These are phyloP conservation scores for Andrena minutula DNA, from an alignment of 2,888 invertebrate species.

Conservation along the genomic window DNA sequence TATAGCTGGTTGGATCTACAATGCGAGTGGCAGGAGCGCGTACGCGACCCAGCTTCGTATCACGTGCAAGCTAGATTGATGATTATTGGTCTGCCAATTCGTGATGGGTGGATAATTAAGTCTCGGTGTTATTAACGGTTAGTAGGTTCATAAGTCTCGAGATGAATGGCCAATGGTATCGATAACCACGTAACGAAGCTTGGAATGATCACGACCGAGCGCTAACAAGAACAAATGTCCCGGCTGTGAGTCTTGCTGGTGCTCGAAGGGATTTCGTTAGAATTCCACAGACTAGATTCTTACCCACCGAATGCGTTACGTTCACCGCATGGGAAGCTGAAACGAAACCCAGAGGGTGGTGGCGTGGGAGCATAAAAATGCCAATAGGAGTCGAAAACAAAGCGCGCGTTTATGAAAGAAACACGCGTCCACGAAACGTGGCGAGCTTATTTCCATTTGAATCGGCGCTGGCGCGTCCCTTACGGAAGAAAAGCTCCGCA, in stretches of 20 bases:
- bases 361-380: background rate
- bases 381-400: background rate
- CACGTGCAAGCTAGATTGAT: conserved; percentile 41
- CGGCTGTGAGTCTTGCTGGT: background rate
- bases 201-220: conserved; percentile 7
- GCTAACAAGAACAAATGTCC: conserved; percentile 5
- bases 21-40: background rate
- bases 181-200: conserved; percentile 4
- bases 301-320: background rate
- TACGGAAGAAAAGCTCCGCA: background rate
- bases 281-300: background rate
- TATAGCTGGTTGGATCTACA: conserved; percentile 13
- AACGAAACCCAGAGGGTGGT: too few relatives aligned
- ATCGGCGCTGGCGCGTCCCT: background rate
- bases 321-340: too few relatives aligned
- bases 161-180: conserved; percentile 13
- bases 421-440: background rate
- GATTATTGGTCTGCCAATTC: conserved; percentile 54
- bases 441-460: background rate
- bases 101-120: conserved; percentile 51
- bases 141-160: conserved; percentile 18
- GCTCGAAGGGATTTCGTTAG: background rate
- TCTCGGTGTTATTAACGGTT: conserved; percentile 48
- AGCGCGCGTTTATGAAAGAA: background rate
- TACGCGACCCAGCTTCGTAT: background rate